Evolutionary conservation across 2,113 vertebrate species (phyloP).

Genomic region (Pedetes capensis): DNA sequence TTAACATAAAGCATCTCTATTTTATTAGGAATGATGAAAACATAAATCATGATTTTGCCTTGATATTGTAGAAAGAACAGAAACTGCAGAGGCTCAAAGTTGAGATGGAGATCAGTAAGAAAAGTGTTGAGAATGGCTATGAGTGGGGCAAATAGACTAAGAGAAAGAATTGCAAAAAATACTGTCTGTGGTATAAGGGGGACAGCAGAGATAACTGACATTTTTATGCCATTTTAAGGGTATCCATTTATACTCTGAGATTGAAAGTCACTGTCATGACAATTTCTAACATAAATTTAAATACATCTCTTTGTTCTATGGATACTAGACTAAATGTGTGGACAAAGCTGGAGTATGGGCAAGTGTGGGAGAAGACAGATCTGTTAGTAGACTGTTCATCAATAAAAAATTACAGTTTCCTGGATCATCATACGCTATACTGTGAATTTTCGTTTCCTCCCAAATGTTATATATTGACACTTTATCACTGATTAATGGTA

Average conservation of each 20-base stretch:
- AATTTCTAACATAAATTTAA: constrained; percentile 8
- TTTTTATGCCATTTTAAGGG: background rate
- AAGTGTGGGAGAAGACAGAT: background rate
- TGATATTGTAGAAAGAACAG: background rate
- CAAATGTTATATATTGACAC: background rate
- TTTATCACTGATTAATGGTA: background rate
- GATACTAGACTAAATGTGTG: background rate
- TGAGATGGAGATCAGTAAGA: background rate
- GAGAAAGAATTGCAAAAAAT: background rate
- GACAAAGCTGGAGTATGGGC: background rate
- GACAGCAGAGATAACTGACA: background rate
- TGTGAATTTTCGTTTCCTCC: background rate
- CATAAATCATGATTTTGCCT: background rate
- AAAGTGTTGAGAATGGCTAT: background rate
- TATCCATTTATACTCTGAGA: background rate
- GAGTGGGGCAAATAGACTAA: background rate
- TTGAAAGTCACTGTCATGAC: background rate
- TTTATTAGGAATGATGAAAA: background rate
- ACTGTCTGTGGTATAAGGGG: background rate
- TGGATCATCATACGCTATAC: background rate
- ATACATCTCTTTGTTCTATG: background rate
- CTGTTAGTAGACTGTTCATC: background rate
- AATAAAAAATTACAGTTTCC: background rate
- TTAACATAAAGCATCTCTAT: background rate
- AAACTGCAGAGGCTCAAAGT: background rate